Evolutionary conservation across 2,888 invertebrate genomes (phyloP), one percentile per base, ranked within the genome.

Genomic region (Cantharis nigra): DNA sequence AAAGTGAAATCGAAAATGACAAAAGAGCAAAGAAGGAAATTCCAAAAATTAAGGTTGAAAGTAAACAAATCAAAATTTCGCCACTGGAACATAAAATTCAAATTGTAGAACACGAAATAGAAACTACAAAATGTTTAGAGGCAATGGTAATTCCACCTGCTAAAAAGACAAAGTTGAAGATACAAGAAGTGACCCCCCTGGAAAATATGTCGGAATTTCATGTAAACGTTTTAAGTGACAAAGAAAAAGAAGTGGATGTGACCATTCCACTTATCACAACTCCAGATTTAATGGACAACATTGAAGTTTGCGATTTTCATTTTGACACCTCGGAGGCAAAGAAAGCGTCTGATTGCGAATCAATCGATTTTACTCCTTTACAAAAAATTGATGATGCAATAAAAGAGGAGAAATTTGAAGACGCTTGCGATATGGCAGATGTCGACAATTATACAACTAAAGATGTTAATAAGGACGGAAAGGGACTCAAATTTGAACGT

Each of bases 391-490:
- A 71, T 3, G 74, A 75, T 7, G 9, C 62, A 9, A 9, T 78
- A 26, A 78, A 78, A 49, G 73, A 78, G 63, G 78, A 79, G 1
- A 74, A 74, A 49, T 75, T 70, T 76, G 73, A 77, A 69, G 79
- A 78, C 65, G 78, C 76, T 11, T 64, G 75, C 10, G 82, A 80
- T 76, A 78, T 74, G 26, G 74, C 74, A 3, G 76, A 75, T 14
- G 72, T 77, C 33, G n/a, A 76, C 18, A 49, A 74, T 13, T 63
- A 72, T 3, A 16, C 62, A 4, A 64, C 18, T 28, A 23, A 63
- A 18, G 49, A 63, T 10, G 64, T 23, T 9, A 64, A 75, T 23
- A 74, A 74, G 62, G 74, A 71, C 64, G 64, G 23, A 63, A 71
- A 74, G 33, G 20, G 75, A 11, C 30, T 30, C n/a, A 80, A 78